A percentile compares a stretch with the other conserved stretches of the same genome.
phyloP scores from a whole-genome alignment of 2,113 vertebrate species.

The Numenius arquata region DNA sequence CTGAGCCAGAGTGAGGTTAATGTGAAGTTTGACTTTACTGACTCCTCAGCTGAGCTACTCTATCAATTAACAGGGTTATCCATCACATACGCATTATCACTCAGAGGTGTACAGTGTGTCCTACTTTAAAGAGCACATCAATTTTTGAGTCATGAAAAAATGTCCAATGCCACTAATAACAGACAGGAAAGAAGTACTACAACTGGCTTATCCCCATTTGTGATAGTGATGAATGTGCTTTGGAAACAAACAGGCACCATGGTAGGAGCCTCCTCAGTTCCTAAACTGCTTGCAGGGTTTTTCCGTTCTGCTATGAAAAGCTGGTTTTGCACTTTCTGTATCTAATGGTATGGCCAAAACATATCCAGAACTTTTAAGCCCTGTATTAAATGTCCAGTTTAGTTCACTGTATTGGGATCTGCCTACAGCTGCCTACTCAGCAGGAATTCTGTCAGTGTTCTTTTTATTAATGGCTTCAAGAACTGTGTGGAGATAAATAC shows the following conservation, averaged over 20 bases:
- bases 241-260: background rate
- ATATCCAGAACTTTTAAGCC: background rate
- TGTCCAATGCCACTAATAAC: background rate
- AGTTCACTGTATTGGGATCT: background rate
- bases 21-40: slow-evolving; percentile 33
- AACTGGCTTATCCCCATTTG: background rate
- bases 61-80: slow-evolving; percentile 30
- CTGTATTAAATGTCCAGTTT: background rate
- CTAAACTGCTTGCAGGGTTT: background rate
- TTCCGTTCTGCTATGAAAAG: background rate
- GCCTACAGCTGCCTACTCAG: slow-evolving; percentile 15
- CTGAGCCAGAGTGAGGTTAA: slow-evolving; percentile 19
- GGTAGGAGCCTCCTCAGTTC: background rate
- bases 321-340: background rate
- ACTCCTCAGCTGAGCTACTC: background rate
- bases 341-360: background rate
- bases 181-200: background rate
- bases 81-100: background rate
- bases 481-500: background rate
- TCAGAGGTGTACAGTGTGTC: background rate
- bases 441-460: background rate
- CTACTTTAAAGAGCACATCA: slow-evolving; percentile 14
- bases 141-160: slow-evolving; percentile 13
- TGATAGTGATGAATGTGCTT: background rate
- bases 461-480: slow-evolving; percentile 33